phyloP scores from a whole-genome alignment of 2,888 invertebrate species.

The Apomyelois bistriatella region DNA sequence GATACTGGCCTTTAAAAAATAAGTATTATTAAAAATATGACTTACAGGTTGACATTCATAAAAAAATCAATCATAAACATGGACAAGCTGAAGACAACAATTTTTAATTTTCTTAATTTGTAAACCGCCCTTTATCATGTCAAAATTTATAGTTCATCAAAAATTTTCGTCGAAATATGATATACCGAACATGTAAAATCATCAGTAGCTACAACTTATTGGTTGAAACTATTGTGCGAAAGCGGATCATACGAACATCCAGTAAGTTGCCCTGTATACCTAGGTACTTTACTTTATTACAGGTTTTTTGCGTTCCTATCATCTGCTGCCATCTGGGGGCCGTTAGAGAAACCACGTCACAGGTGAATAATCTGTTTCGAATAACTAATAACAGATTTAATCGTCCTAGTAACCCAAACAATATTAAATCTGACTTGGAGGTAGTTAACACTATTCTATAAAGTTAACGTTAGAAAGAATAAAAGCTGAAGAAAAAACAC shows the following conservation, averaged over 20 bases:
- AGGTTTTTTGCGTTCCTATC: no score
- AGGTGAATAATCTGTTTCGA: no score
- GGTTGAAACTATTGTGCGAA: constrained; percentile 27
- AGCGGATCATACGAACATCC: constrained; percentile 22
- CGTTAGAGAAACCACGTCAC: no score
- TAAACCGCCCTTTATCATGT: constrained; percentile 23
- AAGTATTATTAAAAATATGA: neutral
- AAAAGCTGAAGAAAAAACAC: no score
- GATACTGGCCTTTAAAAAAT: neutral
- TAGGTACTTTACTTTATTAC: no score
- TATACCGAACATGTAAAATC: constrained; percentile 44
- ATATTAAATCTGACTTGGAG: no score
- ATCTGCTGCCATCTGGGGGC: no score
- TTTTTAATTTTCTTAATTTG: constrained; percentile 13
- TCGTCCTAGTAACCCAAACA: no score
- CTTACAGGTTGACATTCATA: neutral
- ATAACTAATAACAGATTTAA: no score
- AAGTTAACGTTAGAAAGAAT: no score
- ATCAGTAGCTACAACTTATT: constrained; percentile 35
- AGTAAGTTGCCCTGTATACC: constrained; percentile 21
- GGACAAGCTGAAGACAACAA: constrained; percentile 23
- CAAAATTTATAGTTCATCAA: constrained; percentile 34
- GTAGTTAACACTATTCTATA: no score
- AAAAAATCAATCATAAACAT: constrained; percentile 25
- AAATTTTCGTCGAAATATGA: constrained; percentile 52